Percentiles rank a stretch among this genome's conserved stretches.
Evolutionary conservation across 2,888 invertebrate species (phyloP).

Genomic region (Troides aeacus): DNA sequence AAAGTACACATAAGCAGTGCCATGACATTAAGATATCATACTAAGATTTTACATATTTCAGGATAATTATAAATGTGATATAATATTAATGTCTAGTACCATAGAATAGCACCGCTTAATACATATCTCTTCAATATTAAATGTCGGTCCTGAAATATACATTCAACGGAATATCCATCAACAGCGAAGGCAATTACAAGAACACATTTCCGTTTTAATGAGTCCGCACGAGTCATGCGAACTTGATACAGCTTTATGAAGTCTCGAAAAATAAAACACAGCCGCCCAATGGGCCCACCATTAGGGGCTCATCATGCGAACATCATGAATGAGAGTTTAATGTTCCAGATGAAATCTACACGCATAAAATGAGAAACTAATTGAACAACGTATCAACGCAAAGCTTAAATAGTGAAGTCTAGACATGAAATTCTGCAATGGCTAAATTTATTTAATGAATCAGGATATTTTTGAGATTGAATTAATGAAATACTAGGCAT

Average conservation of each 20-base stretch:
- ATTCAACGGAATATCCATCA: neutral
- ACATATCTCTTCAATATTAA: too few relatives aligned
- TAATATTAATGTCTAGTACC: too few relatives aligned
- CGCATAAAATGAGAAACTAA: neutral
- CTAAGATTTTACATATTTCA: too few relatives aligned
- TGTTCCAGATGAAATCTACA: slow-evolving; percentile 11
- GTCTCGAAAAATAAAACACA: neutral
- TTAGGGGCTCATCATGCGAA: slow-evolving; percentile 14
- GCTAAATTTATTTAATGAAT: too few relatives aligned
- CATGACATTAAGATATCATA: too few relatives aligned
- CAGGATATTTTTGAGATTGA: too few relatives aligned
- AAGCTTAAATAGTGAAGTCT: neutral
- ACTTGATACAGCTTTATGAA: slow-evolving; percentile 4
- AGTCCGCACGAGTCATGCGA: slow-evolving; percentile 2
- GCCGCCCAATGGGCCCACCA: slow-evolving; percentile 2
- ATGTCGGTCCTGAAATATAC: too few relatives aligned
- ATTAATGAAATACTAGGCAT: too few relatives aligned
- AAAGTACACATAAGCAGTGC: too few relatives aligned
- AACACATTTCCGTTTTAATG: slow-evolving; percentile 1
- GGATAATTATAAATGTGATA: too few relatives aligned
- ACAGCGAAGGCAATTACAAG: neutral
- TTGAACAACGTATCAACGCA: neutral
- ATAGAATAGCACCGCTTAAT: too few relatives aligned
- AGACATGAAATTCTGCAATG: too few relatives aligned
- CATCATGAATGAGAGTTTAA: slow-evolving; percentile 26